Percentiles rank a stretch among this genome's conserved stretches.
phyloP scores from a whole-genome alignment of 2,888 invertebrate genomes.

The Cantharis rufa region DNA sequence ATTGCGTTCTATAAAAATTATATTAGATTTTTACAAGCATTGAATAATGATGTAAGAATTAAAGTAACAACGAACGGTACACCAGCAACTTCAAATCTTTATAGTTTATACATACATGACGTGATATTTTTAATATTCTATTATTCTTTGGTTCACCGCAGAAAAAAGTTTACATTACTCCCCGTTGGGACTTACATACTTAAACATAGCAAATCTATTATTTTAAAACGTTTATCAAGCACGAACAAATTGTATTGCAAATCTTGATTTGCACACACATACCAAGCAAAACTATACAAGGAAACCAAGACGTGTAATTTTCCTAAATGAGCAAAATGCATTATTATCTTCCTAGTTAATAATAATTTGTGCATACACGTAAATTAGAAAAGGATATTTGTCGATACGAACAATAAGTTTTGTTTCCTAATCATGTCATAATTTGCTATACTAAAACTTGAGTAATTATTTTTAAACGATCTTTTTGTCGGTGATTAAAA shows the following conservation, averaged over 20 bases:
- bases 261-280: conserved; percentile 26
- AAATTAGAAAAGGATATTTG: neutral
- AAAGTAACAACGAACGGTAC: conserved; percentile 21
- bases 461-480: neutral
- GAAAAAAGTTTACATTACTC: conserved; percentile 36
- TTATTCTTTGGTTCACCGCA: conserved; percentile 19
- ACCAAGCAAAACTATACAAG: conserved; percentile 8
- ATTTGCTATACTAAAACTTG: neutral
- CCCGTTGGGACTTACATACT: conserved; percentile 37
- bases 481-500: neutral
- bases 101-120: conserved; percentile 25
- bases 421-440: no score
- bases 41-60: conserved; percentile 20
- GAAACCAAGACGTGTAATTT: conserved; percentile 15
- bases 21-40: conserved; percentile 12
- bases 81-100: conserved; percentile 19
- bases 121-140: conserved; percentile 14
- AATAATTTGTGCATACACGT: neutral
- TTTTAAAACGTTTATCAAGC: conserved; percentile 30
- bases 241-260: conserved; percentile 31
- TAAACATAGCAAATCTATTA: conserved; percentile 40
- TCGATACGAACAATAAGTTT: neutral
- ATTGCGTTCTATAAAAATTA: conserved; percentile 21
- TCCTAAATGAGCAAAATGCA: neutral
- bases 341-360: neutral